Conservation (phyloP, 23 tunicate species). For the Corella eumyota region DNA sequence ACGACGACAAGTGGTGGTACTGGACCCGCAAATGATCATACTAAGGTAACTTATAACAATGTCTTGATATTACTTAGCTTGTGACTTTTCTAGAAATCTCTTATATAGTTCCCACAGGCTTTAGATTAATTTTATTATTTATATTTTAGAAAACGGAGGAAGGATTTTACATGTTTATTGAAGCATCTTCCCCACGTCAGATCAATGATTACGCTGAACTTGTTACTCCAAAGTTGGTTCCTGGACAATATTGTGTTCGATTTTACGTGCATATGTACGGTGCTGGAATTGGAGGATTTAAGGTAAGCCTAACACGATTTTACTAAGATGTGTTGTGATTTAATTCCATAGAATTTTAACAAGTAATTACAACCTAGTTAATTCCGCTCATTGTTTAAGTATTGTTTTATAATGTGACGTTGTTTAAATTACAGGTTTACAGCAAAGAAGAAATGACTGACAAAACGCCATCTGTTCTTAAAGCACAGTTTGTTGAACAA, state of each 20-base stretch:
- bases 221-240: slow-evolving; percentile 31
- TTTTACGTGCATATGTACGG: slow-evolving; percentile 85
- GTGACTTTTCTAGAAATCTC: background rate
- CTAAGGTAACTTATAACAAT: slow-evolving; percentile 26
- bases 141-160: slow-evolving; percentile 31
- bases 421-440: slow-evolving; percentile 22
- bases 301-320: slow-evolving; percentile 23
- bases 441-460: slow-evolving; percentile 35
- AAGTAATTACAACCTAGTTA: no score
- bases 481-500: slow-evolving; percentile 11
- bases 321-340: background rate
- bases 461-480: background rate
- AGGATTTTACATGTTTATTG: slow-evolving; percentile 72
- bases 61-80: background rate
- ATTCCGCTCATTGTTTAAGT: no score
- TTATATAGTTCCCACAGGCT: background rate
- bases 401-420: no score
- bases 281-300: slow-evolving; percentile 58
- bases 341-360: no score
- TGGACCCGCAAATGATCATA: slow-evolving; percentile 67
- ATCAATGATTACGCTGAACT: slow-evolving; percentile 43
- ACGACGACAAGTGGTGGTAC: slow-evolving; percentile 69
- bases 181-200: slow-evolving; percentile 68
- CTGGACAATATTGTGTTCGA: slow-evolving; percentile 56
- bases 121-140: background rate